phyloP scores from a whole-genome alignment of 92 coral and sea anemone genomes.

The Siderastrea radians region DNA sequence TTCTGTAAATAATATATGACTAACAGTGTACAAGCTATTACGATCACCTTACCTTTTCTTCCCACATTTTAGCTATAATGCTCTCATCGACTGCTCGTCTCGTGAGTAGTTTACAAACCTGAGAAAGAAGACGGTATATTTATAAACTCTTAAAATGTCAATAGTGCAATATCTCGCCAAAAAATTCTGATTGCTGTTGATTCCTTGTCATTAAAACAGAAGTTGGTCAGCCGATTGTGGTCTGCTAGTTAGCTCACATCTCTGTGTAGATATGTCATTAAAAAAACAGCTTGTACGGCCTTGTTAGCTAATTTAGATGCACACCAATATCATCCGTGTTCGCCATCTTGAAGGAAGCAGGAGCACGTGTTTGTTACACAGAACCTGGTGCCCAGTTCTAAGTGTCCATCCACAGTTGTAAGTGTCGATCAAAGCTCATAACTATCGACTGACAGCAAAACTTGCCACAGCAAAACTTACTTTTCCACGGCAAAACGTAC shows the following conservation, averaged over 20 bases:
- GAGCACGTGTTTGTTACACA: neutral
- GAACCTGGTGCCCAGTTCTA: neutral
- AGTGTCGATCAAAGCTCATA: too few relatives aligned
- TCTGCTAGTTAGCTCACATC: neutral
- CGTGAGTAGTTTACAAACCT: slow-evolving; percentile 48
- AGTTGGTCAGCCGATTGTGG: neutral
- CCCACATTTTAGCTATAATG: slow-evolving; percentile 13
- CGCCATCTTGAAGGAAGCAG: neutral
- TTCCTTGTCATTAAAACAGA: neutral
- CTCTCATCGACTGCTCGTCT: slow-evolving; percentile 8
- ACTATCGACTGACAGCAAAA: too few relatives aligned
- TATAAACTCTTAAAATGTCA: neutral
- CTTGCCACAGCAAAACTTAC: too few relatives aligned
- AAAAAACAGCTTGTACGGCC: neutral
- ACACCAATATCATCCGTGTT: neutral
- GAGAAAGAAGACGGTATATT: neutral
- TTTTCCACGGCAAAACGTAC: too few relatives aligned
- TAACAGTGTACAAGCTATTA: slow-evolving; percentile 1
- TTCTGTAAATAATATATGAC: slow-evolving; percentile 18
- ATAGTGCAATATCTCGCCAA: neutral
- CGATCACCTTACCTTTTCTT: slow-evolving; percentile 43
- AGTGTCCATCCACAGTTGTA: neutral
- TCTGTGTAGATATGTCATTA: neutral
- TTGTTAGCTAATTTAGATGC: neutral
- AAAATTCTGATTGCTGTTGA: neutral